A percentile compares a stretch with the other conserved stretches of the same genome.
Conservation (phyloP, 2,113 vertebrate species). For the Psilopogon haemacephalus region DNA sequence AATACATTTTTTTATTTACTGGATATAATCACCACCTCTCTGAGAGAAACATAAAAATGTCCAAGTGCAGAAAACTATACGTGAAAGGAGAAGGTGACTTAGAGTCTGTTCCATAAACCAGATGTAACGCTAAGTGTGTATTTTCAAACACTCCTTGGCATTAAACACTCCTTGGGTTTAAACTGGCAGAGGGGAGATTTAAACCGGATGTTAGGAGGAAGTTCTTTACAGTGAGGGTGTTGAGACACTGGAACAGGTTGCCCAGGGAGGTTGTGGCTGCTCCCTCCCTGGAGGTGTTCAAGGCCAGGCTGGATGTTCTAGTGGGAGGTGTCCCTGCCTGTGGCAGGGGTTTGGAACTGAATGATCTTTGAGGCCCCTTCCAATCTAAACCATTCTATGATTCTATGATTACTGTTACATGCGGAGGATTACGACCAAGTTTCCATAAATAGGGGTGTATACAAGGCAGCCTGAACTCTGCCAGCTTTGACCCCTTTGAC, state of each 20-base stretch:
- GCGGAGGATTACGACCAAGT: background rate
- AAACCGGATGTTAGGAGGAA: too few relatives aligned
- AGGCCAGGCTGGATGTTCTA: too few relatives aligned
- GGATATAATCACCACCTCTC: background rate
- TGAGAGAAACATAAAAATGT: background rate
- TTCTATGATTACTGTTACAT: fast-evolving
- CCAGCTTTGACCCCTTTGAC: background rate
- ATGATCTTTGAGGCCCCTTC: too few relatives aligned
- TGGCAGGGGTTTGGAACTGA: too few relatives aligned
- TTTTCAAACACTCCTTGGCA: background rate
- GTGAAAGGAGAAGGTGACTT: background rate
- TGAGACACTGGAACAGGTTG: too few relatives aligned
- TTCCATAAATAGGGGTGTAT: background rate
- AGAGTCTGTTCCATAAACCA: background rate
- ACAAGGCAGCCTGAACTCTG: background rate
- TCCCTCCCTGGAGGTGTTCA: too few relatives aligned
- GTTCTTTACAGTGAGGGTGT: too few relatives aligned
- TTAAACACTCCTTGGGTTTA: too few relatives aligned
- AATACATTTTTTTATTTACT: background rate
- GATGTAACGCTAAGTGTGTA: background rate
- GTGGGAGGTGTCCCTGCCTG: too few relatives aligned
- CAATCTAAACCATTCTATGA: too few relatives aligned
- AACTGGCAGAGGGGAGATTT: too few relatives aligned
- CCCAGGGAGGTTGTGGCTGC: too few relatives aligned
- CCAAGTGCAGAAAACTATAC: background rate